Percentiles rank a stretch among this genome's conserved stretches.
These are phyloP conservation scores for Acronicta leporina DNA, from an alignment of 2,888 invertebrate species.

Conservation along the genomic window DNA sequence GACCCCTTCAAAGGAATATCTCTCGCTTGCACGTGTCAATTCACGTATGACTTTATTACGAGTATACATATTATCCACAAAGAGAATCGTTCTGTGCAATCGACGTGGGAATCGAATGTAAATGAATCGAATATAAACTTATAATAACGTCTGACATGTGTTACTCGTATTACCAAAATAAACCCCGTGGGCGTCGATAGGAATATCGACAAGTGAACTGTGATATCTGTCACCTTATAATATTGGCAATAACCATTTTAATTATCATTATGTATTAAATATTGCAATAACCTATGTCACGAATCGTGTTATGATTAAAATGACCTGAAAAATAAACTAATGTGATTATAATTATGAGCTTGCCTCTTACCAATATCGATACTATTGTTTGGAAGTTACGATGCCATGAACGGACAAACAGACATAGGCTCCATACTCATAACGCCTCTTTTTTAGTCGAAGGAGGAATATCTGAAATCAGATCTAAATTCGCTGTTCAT, in stretches of 20 bases:
- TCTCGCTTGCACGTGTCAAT: constrained; percentile 6
- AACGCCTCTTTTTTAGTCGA: no score
- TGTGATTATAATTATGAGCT: no score
- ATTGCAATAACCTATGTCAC: no score
- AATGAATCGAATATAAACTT: constrained; percentile 36
- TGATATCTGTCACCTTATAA: constrained; percentile 8
- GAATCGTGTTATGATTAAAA: no score
- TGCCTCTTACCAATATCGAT: no score
- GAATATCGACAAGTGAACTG: constrained; percentile 12
- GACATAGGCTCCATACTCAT: neutral
- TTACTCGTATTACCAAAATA: constrained; percentile 23
- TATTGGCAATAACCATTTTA: constrained; percentile 3
- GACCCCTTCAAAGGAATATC: no score
- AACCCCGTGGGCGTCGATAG: constrained; percentile 10
- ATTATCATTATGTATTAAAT: no score
- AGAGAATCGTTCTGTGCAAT: constrained; percentile 19
- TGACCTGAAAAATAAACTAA: no score
- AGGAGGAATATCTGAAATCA: neutral
- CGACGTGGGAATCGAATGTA: constrained; percentile 36
- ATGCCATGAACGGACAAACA: neutral
- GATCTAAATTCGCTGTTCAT: constrained; percentile 10
- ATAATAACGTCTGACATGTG: constrained; percentile 33
- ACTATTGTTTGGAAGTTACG: no score
- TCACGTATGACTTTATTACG: neutral
- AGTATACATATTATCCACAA: no score